Percentiles rank a stretch among this genome's conserved stretches.
These are phyloP conservation scores for Trissoscelio sp. DNA, from an alignment of 2,888 invertebrate species.

Conservation along the genomic window DNA sequence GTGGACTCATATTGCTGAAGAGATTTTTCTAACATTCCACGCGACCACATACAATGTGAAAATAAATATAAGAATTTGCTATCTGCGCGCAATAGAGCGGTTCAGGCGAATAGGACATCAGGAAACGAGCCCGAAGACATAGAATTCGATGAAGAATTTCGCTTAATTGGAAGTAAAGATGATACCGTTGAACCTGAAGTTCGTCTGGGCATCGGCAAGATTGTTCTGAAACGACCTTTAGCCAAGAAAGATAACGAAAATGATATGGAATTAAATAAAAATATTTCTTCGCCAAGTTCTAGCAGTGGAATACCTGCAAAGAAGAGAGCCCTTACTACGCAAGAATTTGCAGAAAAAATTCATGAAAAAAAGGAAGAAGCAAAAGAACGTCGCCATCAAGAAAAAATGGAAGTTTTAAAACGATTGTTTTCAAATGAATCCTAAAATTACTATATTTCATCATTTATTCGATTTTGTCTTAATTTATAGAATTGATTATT, in stretches of 20 bases:
- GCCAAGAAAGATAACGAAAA: neutral
- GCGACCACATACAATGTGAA: neutral
- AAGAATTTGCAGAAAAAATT: neutral
- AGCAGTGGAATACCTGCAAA: neutral
- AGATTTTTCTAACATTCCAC: neutral
- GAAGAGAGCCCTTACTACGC: neutral
- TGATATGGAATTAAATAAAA: neutral
- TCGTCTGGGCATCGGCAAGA: neutral
- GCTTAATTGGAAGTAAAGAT: neutral
- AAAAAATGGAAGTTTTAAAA: neutral
- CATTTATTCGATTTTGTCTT: neutral
- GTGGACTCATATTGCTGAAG: slow-evolving; percentile 3
- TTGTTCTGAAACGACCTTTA: neutral
- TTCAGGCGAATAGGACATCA: neutral
- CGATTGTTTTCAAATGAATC: neutral
- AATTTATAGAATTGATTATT: no score
- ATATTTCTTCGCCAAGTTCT: neutral
- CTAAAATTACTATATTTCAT: neutral
- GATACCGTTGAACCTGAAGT: slow-evolving; percentile 20
- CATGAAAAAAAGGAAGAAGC: slow-evolving; percentile 2
- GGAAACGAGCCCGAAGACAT: slow-evolving; percentile 2
- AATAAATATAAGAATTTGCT: slow-evolving; percentile 4
- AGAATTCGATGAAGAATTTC: slow-evolving; percentile 1
- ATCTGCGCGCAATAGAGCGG: neutral
- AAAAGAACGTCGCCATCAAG: slow-evolving; percentile 16